These are phyloP conservation scores for Eupelmus urozonus DNA, from an alignment of 2,888 invertebrate genomes.

Conservation along the genomic window DNA sequence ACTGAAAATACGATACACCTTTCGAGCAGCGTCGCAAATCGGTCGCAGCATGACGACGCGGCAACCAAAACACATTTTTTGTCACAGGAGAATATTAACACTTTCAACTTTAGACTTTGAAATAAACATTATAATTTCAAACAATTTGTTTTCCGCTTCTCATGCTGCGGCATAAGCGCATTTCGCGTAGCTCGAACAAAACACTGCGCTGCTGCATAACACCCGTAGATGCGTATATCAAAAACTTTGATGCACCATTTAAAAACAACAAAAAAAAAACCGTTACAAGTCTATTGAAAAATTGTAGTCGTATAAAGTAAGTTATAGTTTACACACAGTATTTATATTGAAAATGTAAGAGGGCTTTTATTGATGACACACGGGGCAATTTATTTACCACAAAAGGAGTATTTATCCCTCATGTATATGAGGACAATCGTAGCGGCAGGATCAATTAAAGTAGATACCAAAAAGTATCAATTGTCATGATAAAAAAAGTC, in stretches of 20 bases:
- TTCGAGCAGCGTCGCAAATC: slow-evolving; percentile 41
- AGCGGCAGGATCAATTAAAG: slow-evolving; percentile 71
- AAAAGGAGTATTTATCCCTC: slow-evolving; percentile 64
- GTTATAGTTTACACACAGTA: slow-evolving; percentile 40
- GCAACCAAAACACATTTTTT: not conserved
- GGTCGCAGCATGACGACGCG: slow-evolving; percentile 45
- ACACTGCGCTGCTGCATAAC: slow-evolving; percentile 41
- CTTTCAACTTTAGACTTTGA: too few relatives aligned
- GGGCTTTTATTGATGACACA: slow-evolving; percentile 41
- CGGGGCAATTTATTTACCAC: slow-evolving; percentile 47
- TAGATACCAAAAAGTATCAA: slow-evolving; percentile 48
- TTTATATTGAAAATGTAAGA: slow-evolving; percentile 37
- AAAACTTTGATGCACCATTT: not conserved
- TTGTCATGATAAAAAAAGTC: slow-evolving; percentile 30
- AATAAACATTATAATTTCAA: not conserved
- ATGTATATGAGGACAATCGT: slow-evolving; percentile 66
- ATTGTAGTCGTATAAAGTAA: slow-evolving; percentile 47
- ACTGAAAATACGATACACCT: slow-evolving; percentile 30
- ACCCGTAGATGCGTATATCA: slow-evolving; percentile 44
- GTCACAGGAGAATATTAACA: not conserved
- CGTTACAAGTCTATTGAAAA: slow-evolving; percentile 24
- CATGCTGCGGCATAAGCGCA: slow-evolving; percentile 43
- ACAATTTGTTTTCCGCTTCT: slow-evolving; percentile 7
- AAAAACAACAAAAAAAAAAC: not conserved
- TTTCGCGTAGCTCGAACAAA: slow-evolving; percentile 47